phyloP scores from a whole-genome alignment of 2,113 vertebrate species.

The Cisticola juncidis region DNA sequence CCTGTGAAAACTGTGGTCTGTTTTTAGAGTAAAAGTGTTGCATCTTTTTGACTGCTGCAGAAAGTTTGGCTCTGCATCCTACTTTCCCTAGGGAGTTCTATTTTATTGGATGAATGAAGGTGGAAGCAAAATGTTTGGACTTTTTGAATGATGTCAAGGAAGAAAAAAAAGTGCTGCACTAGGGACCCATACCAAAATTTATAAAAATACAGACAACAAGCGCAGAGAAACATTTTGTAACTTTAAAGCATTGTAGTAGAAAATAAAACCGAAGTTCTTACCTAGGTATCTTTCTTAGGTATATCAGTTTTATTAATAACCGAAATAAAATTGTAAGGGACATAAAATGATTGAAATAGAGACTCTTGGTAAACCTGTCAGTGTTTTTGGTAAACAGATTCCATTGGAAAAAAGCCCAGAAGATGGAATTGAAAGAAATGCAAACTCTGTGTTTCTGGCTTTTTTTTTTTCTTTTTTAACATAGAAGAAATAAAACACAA shows the following conservation, averaged over 20 bases:
- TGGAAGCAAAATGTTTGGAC: not conserved
- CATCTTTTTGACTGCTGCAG: not conserved
- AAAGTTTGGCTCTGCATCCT: not conserved
- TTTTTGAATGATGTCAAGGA: not conserved
- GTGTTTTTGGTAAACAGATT: not conserved
- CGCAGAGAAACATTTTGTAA: not conserved
- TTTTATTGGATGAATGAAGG: not conserved
- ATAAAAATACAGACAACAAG: not conserved
- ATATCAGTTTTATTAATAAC: not conserved
- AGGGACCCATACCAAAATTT: not conserved
- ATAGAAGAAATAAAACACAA: not conserved
- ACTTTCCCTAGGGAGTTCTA: not conserved
- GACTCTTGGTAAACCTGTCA: not conserved
- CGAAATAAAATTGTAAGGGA: not conserved
- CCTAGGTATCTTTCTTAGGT: not conserved
- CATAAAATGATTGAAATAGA: not conserved
- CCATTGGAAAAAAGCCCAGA: not conserved
- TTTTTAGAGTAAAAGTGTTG: not conserved
- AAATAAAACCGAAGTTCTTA: not conserved
- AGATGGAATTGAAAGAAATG: not conserved
- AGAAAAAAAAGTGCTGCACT: not conserved
- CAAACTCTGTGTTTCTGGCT: not conserved
- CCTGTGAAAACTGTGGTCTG: not conserved
- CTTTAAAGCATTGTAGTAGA: not conserved
- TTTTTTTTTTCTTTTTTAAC: too few relatives aligned